phyloP scores from a whole-genome alignment of 2,888 invertebrate species.

The Stramonita haemastoma region DNA sequence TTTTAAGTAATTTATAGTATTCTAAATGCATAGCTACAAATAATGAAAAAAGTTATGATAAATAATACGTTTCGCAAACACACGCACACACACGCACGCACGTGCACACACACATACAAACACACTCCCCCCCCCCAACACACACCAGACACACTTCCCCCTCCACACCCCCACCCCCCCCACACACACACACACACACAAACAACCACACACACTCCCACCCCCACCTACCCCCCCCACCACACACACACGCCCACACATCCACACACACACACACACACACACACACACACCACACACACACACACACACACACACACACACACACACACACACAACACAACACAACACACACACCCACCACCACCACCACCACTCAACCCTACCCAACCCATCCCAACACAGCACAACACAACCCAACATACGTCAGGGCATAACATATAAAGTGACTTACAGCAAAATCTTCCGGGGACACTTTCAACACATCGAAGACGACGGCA shows the following conservation, averaged over 20 bases:
- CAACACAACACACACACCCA: background rate
- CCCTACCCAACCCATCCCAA: background rate
- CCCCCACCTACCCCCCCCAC: background rate
- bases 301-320: slow-evolving; percentile 1
- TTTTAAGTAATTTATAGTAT: no score
- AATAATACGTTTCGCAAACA: no score
- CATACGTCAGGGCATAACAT: background rate
- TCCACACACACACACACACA: background rate
- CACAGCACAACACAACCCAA: background rate
- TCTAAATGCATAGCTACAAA: no score
- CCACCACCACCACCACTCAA: background rate
- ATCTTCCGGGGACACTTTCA: slow-evolving; percentile 76
- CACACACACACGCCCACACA: background rate
- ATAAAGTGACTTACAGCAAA: slow-evolving; percentile 74
- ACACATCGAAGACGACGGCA: slow-evolving; percentile 78
- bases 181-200: no score
- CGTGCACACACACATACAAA: background rate
- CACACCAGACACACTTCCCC: background rate
- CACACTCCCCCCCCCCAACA: background rate
- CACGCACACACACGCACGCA: no score
- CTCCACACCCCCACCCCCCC: background rate
- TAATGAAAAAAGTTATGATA: no score
- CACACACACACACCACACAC: background rate
- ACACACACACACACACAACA: background rate
- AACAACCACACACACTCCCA: background rate